Base-by-base conservation (phyloP, 2,888 invertebrate genomes). In the Ormia ochracea region DNA sequence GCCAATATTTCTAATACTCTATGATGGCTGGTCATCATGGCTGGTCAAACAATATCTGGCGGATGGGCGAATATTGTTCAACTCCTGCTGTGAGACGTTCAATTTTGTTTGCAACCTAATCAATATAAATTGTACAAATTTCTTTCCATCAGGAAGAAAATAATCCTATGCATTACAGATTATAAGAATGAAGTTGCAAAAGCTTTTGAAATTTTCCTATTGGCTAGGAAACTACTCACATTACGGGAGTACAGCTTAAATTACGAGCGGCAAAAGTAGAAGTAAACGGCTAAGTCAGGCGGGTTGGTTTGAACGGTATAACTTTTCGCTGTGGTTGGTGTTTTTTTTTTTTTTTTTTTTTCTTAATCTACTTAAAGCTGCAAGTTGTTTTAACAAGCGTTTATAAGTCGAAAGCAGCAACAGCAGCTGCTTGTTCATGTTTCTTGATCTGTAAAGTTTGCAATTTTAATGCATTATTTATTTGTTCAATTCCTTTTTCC, bases 321-420 rank as follows among this genome's bases (percentile, higher is more conserved):
- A 26, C 38, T 68, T 41, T 48, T 68, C 38, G 59, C 59, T 75
- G 45, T 54, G 17, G 17, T 43, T 66, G 9, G 6, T 14, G n/a
- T 43, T 58, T 48, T 50, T 38, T 50, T 4, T 65, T 36, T 41
- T 14, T 58, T 9, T 41, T 4, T 21, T 19, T n/a, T 48, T 36
- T 56, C 31, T 21, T 73, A 72, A 66, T 66, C 66, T 73, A 33
- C 50, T 77, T 52, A 65, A 59, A 72, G 52, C 54, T 69, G 52
- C 45, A 76, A 56, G 19, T 61, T 43, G 54, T 36, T 66, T 66
- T 21, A 59, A 43, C 58, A 58, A 63, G 66, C 45, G 59, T 65
- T 58, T 63, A n/a, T 54, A 17, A 38, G 28, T 61, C 43, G 23
- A 12, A 26, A 58, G 78, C 68, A 61, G 63, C 66, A 31, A 12